Conservation (phyloP, 2,888 invertebrate genomes). For the Phaonia tiefii region DNA sequence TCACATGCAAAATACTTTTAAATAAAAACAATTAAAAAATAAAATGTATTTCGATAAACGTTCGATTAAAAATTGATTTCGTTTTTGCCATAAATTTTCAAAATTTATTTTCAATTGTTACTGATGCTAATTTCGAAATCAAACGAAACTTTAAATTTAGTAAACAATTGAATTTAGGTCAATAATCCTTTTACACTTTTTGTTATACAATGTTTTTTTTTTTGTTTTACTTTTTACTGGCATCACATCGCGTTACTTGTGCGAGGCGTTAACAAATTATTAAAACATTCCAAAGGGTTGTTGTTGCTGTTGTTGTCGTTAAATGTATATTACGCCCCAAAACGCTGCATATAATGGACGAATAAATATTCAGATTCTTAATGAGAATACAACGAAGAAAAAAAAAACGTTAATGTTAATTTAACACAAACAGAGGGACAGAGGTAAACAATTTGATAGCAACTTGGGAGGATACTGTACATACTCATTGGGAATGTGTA, state of each 20-base stretch:
- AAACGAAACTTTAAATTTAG: neutral
- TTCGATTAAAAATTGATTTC: no score
- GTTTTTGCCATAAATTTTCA: no score
- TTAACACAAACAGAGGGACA: no score
- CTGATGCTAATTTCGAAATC: neutral
- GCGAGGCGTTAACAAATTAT: slow-evolving; percentile 8
- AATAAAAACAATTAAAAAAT: no score
- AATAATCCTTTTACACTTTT: slow-evolving; percentile 12
- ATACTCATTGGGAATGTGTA: no score
- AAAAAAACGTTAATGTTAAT: no score
- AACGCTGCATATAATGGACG: no score
- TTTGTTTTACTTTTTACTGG: neutral
- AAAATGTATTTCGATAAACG: no score
- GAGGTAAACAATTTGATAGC: no score
- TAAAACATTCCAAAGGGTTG: neutral
- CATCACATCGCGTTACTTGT: slow-evolving; percentile 1
- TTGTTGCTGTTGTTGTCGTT: neutral
- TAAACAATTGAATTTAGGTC: slow-evolving; percentile 3
- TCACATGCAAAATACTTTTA: neutral
- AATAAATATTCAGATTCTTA: no score
- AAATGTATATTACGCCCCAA: neutral
- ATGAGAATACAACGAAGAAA: no score
- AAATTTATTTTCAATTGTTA: neutral
- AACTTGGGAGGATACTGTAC: no score
- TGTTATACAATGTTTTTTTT: neutral